These are phyloP conservation scores for Tipula vernalis DNA, from an alignment of 2,888 invertebrate species.

Conservation along the genomic window DNA sequence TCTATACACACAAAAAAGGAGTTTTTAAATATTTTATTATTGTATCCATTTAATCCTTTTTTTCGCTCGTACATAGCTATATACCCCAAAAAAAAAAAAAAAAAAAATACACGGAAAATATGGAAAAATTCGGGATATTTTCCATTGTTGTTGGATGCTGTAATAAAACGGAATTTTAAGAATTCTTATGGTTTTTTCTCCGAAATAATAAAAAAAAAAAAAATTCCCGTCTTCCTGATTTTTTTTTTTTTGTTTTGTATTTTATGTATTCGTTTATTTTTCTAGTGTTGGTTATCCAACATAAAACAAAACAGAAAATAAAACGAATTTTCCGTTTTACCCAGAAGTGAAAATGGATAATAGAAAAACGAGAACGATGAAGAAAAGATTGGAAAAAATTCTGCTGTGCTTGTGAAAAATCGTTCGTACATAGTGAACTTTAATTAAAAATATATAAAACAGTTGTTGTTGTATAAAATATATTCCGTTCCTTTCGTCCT, in stretches of 20 bases:
- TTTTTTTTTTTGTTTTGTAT: background rate
- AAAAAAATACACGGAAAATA: background rate
- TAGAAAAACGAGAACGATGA: background rate
- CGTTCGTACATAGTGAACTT: background rate
- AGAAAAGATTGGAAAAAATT: background rate
- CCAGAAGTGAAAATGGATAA: slow-evolving; percentile 4
- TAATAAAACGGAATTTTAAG: background rate
- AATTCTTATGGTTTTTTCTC: background rate
- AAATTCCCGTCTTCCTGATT: background rate
- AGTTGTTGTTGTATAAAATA: background rate
- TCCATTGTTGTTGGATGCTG: background rate
- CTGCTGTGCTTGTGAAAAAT: background rate
- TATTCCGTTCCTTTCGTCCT: background rate
- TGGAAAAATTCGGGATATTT: background rate
- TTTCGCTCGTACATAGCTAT: background rate
- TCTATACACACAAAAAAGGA: background rate
- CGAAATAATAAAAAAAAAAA: background rate
- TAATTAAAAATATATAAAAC: background rate
- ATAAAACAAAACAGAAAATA: background rate
- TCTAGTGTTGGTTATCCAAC: slow-evolving; percentile 4
- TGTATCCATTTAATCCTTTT: slow-evolving; percentile 4
- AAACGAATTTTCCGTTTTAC: background rate
- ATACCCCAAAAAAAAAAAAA: background rate
- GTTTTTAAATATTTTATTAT: background rate
- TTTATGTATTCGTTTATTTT: background rate